phyloP scores from a whole-genome alignment of 1,140 invertebrate genomes.

The Harlomillsia oculata region DNA sequence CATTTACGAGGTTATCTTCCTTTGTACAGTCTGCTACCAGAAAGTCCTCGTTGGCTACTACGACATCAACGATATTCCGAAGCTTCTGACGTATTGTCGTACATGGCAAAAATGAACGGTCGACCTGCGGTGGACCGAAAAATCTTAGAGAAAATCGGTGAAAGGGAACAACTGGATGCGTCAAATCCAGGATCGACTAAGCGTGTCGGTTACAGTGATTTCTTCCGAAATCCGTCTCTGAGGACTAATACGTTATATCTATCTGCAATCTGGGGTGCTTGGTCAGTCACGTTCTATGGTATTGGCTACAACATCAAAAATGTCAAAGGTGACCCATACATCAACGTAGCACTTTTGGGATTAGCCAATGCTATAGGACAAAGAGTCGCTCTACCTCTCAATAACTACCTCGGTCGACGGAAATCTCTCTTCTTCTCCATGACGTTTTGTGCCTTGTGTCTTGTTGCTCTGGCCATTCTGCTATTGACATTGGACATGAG shows the following conservation, averaged over 20 bases:
- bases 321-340: conserved; percentile 18
- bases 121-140: not conserved
- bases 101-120: conserved; percentile 28
- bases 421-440: conserved; percentile 17
- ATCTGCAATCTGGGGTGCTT: conserved; percentile 20
- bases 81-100: conserved; percentile 24
- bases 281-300: conserved; percentile 24
- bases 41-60: conserved; percentile 31
- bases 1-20: not conserved
- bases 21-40: conserved; percentile 28
- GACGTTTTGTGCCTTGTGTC: conserved; percentile 15
- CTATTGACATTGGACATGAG: conserved; percentile 4
- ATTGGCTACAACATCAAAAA: conserved; percentile 33
- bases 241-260: conserved; percentile 11
- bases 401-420: conserved; percentile 21
- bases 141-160: conserved; percentile 1
- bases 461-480: conserved; percentile 25
- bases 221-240: conserved; percentile 16
- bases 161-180: not conserved
- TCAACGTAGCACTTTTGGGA: conserved; percentile 24
- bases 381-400: conserved; percentile 7
- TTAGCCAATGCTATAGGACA: conserved; percentile 23
- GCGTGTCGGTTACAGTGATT: conserved; percentile 23
- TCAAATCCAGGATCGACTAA: not conserved
- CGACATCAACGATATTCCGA: conserved; percentile 20